Percentiles rank a stretch among this genome's conserved stretches.
Conservation (phyloP, 2,797 vertebrate genomes). For the Nannoperca obscura region DNA sequence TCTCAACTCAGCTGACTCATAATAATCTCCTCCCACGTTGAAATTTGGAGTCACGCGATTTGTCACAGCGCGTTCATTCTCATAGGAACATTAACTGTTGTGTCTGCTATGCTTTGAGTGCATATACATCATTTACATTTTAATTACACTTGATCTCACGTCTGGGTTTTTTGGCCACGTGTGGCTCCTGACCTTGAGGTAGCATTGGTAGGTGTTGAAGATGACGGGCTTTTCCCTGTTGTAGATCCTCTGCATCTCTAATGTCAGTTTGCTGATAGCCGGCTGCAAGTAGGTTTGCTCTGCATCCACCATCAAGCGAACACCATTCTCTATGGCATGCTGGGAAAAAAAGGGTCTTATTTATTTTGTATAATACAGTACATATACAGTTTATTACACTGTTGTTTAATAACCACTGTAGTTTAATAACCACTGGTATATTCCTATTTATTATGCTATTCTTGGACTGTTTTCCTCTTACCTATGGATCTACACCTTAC, state of each 20-base stretch:
- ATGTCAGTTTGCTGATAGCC: slow-evolving; percentile 90
- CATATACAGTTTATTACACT: neutral
- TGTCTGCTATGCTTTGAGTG: neutral
- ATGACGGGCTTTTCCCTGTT: slow-evolving; percentile 88
- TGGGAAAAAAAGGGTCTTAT: slow-evolving; percentile 54
- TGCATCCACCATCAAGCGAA: slow-evolving; percentile 94
- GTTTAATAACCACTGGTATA: neutral
- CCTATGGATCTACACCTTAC: too few species aligned
- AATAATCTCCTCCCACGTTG: slow-evolving; percentile 22
- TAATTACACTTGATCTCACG: neutral
- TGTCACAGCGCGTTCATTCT: neutral
- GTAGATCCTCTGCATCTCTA: slow-evolving; percentile 91
- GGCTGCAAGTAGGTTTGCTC: slow-evolving; percentile 97
- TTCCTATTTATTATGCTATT: too few species aligned
- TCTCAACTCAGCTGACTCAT: slow-evolving; percentile 15
- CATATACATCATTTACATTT: neutral
- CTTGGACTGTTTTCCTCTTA: too few species aligned
- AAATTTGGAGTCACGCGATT: neutral
- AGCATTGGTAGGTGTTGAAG: slow-evolving; percentile 96
- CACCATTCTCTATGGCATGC: slow-evolving; percentile 86
- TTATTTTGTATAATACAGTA: neutral
- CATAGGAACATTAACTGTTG: neutral
- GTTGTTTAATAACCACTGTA: neutral
- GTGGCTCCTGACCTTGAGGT: slow-evolving; percentile 88
- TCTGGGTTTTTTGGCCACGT: neutral